Evolutionary conservation across 2,888 invertebrate genomes (phyloP).

Genomic region (Heliconius cydno): DNA sequence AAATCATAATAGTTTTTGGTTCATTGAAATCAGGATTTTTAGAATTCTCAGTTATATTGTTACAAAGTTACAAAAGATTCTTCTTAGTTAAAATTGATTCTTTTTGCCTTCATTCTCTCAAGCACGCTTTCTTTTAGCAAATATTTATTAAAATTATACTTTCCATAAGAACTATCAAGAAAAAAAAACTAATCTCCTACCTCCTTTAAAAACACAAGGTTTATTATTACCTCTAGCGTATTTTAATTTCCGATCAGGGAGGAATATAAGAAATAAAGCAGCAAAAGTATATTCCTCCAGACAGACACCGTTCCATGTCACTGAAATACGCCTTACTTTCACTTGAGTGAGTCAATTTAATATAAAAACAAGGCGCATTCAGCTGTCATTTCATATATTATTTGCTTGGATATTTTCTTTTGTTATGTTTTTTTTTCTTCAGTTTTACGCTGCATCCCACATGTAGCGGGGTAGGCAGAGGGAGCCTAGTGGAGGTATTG

Average conservation of each 20-base stretch:
- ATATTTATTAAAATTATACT: background rate
- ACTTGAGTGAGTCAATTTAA: slow-evolving; percentile 15
- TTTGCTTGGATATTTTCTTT: background rate
- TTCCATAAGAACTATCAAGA: background rate
- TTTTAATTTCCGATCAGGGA: slow-evolving; percentile 26
- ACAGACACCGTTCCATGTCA: slow-evolving; percentile 18
- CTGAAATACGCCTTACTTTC: slow-evolving; percentile 22
- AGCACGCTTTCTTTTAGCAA: too few relatives aligned
- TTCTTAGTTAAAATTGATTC: too few relatives aligned
- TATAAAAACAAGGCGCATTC: slow-evolving; percentile 17
- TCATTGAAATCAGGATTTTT: too few relatives aligned
- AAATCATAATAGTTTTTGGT: too few relatives aligned
- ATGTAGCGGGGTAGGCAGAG: too few relatives aligned
- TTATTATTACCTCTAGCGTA: background rate
- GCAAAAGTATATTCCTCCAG: background rate
- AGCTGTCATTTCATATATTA: background rate
- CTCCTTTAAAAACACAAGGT: background rate
- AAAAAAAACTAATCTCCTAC: background rate
- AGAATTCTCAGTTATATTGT: too few relatives aligned
- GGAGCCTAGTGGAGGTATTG: too few relatives aligned
- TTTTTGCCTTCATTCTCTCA: too few relatives aligned
- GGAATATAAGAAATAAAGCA: background rate
- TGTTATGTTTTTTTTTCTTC: too few relatives aligned
- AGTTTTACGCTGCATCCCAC: too few relatives aligned
- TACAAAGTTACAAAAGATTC: too few relatives aligned